Conservation (phyloP, 2,888 invertebrate species). For the Adineta ricciae region DNA sequence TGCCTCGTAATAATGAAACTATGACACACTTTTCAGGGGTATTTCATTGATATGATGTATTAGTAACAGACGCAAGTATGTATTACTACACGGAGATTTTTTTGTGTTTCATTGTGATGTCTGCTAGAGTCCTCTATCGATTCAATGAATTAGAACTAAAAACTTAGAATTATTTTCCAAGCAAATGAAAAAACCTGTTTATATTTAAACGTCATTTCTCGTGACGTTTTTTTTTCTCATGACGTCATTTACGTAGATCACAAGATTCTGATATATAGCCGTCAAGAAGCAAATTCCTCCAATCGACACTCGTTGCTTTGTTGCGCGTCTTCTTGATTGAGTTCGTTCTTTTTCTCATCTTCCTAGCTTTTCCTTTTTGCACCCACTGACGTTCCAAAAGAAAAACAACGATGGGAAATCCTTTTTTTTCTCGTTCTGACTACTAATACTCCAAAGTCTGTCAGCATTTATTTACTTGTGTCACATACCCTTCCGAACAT, state of each 20-base stretch:
- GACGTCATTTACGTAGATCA: neutral
- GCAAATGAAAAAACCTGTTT: no score
- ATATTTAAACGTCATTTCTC: no score
- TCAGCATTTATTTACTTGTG: neutral
- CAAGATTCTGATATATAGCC: neutral
- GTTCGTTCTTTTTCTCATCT: neutral
- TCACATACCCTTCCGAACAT: neutral
- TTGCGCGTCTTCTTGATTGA: neutral
- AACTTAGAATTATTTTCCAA: no score
- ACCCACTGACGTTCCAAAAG: neutral
- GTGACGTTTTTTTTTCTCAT: neutral
- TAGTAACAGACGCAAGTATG: no score
- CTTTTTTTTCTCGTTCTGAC: neutral
- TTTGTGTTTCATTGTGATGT: neutral
- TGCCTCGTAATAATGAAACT: no score
- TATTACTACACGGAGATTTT: no score
- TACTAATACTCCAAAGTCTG: neutral
- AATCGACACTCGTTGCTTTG: neutral
- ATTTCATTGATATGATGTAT: no score
- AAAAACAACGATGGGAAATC: neutral
- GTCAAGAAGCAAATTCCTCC: neutral
- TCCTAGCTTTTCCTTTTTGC: neutral
- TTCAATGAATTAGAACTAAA: neutral
- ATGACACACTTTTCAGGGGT: no score
- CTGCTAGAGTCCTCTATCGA: neutral